Evolutionary conservation across 2,797 vertebrate species (phyloP).

Genomic region (Trachurus trachurus): DNA sequence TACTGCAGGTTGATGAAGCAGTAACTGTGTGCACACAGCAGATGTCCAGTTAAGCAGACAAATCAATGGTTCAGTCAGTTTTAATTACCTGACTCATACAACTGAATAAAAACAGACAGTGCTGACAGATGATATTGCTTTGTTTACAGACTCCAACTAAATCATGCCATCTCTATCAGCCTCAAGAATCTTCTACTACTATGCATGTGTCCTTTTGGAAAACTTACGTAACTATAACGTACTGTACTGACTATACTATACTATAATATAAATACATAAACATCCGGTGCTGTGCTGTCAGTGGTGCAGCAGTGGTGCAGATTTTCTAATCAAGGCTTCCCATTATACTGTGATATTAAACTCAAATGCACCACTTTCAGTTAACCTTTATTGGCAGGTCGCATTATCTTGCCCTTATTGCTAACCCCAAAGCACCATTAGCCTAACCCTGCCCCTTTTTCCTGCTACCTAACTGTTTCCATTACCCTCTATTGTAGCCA

Average conservation of each 20-base stretch:
- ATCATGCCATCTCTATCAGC: background rate
- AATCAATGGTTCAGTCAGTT: slow-evolving; percentile 5
- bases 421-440: background rate
- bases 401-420: too few species aligned
- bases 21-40: slow-evolving; percentile 10
- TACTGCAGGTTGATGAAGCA: slow-evolving; percentile 8
- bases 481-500: background rate
- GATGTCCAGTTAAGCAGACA: slow-evolving; percentile 6
- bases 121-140: background rate
- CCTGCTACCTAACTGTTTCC: background rate
- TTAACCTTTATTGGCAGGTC: too few species aligned
- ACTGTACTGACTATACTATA: too few species aligned
- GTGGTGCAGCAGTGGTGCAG: background rate
- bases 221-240: background rate
- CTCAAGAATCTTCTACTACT: background rate
- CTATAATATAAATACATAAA: background rate
- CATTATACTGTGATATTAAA: background rate
- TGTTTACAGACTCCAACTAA: slow-evolving; percentile 6
- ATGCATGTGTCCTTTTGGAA: background rate
- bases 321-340: background rate
- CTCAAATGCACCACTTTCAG: background rate
- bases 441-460: background rate
- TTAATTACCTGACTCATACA: slow-evolving; percentile 15
- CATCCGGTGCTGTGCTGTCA: background rate
- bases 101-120: slow-evolving; percentile 20